phyloP scores from a whole-genome alignment of 2,797 vertebrate genomes.

The Mus minutoides region DNA sequence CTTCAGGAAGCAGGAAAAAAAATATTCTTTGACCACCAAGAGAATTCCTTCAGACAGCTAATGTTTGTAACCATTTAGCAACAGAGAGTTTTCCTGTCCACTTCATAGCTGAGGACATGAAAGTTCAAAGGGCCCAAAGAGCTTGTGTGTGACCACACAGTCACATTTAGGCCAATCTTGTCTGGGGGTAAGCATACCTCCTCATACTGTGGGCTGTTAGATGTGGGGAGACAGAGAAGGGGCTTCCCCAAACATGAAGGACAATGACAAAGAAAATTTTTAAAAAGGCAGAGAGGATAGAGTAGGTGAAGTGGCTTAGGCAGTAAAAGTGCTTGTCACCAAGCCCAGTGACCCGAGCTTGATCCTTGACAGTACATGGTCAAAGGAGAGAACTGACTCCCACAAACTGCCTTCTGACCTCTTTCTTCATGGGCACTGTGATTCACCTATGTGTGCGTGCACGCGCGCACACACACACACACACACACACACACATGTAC shows the following conservation, averaged over 20 bases:
- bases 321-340: neutral
- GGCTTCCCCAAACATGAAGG: neutral
- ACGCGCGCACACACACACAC: neutral
- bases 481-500: neutral
- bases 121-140: neutral
- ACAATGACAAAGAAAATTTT: neutral
- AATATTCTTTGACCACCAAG: neutral
- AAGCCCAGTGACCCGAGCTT: neutral
- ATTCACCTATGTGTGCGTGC: neutral
- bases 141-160: neutral
- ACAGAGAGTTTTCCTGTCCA: neutral
- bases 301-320: no score
- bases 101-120: neutral
- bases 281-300: neutral
- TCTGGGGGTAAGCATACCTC: neutral
- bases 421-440: neutral
- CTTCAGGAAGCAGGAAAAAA: neutral
- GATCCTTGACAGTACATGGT: neutral
- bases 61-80: neutral
- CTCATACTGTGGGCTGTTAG: neutral
- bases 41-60: neutral
- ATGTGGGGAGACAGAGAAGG: neutral
- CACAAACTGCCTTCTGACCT: neutral
- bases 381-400: neutral
- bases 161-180: neutral